Evolutionary conservation across 53 echinoderm and acorn worm species (phyloP), one percentile per base, ranked within the genome.

Genomic region (Echinometra lucunter): DNA sequence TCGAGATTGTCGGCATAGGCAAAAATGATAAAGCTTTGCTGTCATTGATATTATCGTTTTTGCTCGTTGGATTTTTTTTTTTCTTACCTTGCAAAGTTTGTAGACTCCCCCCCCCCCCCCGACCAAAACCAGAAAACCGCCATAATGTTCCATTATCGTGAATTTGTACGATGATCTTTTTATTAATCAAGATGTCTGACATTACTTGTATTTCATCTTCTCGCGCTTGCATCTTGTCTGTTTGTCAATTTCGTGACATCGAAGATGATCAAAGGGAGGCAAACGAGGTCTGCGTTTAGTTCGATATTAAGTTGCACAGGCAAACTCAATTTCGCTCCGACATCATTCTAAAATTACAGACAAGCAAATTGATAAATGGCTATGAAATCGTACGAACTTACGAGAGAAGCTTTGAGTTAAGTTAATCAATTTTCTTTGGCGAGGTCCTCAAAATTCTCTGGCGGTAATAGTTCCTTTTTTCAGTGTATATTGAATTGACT

Each of bases 281-380:
- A 85, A 49, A 30, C 44, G 49, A 85, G 28, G 28, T 49, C 85
- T 85, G 28, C 60, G 58, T 89, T 89, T 60, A 60, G 60, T 40
- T 58, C 89, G 60, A 89, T 58, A 57, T 89, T 60, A 89, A 19
- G 60, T 91, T 91, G 91, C 91, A 28, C 91, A 91, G 69, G 15
- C 70, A 91, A 91, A 91, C 91, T 91, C 91, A 91, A 91, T 91
- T 91, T 91, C 91, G 42, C 91, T n/a, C 12, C 37, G 3, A 58
- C 58, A 38, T 89, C 89, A 89, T 57, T 60, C 89, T 89, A 58
- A 21, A 89, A 38, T 89, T 89, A 89, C 89, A 58, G 40, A 89
- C 89, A 89, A 89, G 89, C 89, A 58, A 57, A 58, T 58, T 89
- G 89, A 89, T 58, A 18, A 78, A 42, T 40, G 78, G 78, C 78